Evolutionary conservation across 1,140 invertebrate species (phyloP).

Genomic region (Apis laboriosa): DNA sequence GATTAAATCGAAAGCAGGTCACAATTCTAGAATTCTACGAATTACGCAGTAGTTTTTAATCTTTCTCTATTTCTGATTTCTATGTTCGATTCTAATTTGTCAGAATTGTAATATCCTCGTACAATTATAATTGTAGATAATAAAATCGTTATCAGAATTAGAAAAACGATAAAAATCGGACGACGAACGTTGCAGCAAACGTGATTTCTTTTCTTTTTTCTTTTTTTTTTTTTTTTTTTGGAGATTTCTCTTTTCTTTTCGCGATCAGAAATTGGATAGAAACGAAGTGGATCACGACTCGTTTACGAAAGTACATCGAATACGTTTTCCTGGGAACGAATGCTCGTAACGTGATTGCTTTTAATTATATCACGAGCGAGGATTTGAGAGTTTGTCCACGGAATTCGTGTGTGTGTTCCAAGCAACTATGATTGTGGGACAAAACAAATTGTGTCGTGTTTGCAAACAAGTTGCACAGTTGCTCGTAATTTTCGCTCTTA

Average conservation of each 20-base stretch:
- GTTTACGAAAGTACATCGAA: conserved; percentile 19
- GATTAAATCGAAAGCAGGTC: conserved; percentile 18
- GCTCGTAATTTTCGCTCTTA: neutral
- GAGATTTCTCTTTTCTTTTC: neutral
- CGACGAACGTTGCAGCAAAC: no score
- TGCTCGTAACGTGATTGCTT: conserved; percentile 36
- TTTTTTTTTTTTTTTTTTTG: no score
- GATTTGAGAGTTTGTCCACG: neutral
- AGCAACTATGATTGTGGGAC: neutral
- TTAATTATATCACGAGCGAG: conserved; percentile 12
- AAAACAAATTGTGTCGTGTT: neutral
- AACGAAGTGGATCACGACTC: neutral
- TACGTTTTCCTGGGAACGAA: conserved; percentile 21
- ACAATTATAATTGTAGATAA: no score
- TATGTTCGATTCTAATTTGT: no score
- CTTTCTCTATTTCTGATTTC: neutral
- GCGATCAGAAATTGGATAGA: neutral
- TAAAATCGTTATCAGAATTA: no score
- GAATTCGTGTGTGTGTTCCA: neutral
- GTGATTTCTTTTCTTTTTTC: no score
- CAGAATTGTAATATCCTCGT: no score
- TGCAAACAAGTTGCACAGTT: neutral
- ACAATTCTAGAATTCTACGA: neutral
- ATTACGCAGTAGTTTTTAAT: neutral
- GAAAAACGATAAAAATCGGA: no score